Evolutionary conservation across 2,113 vertebrate genomes (phyloP).

Genomic region (Ctenodactylus gundi): DNA sequence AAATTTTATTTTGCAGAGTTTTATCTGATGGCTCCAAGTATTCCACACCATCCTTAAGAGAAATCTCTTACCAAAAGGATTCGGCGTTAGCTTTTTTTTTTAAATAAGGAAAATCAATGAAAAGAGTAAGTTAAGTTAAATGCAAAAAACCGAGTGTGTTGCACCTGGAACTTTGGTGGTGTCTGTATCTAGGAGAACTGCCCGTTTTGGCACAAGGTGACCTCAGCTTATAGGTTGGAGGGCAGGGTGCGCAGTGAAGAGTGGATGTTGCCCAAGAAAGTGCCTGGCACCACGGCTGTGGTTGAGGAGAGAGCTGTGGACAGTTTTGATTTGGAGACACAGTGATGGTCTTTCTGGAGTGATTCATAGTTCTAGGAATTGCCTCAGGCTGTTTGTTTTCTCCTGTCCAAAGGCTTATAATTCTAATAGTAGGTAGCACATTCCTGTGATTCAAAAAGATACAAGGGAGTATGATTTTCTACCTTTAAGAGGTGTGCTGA

Average conservation of each 20-base stretch:
- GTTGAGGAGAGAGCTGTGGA: background rate
- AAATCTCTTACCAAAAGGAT: background rate
- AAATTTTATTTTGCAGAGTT: background rate
- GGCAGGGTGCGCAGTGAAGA: background rate
- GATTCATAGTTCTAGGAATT: background rate
- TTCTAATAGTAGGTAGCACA: background rate
- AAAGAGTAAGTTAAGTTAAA: background rate
- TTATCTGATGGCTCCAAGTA: background rate
- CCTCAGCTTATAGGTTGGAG: background rate
- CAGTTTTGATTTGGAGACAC: rapidly evolving
- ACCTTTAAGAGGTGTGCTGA: background rate
- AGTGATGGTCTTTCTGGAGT: background rate
- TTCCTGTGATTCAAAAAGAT: background rate
- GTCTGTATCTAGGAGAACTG: background rate
- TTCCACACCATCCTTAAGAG: background rate
- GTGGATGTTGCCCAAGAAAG: too few species aligned
- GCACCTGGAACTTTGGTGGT: background rate
- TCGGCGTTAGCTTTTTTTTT: background rate
- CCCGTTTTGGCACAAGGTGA: background rate
- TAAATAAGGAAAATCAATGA: conserved; percentile 5
- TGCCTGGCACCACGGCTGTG: background rate
- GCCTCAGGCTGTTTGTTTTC: background rate
- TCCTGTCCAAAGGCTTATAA: background rate
- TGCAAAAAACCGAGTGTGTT: background rate
- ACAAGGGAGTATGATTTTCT: background rate